Conservation (phyloP, 2,113 vertebrate species). For the Bufo bufo region DNA sequence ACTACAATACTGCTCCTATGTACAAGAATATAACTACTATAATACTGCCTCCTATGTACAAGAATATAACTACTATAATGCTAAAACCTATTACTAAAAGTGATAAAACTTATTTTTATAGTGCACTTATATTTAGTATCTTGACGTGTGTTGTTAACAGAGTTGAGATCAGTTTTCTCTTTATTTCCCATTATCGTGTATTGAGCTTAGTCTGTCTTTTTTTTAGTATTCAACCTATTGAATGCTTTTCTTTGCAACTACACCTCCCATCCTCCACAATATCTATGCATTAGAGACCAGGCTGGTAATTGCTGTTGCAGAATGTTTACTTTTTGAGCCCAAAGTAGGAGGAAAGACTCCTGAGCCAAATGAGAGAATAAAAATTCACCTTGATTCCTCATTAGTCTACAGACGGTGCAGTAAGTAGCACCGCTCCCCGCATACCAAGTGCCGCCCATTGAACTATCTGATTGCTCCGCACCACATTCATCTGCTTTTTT, state of each 20-base stretch:
- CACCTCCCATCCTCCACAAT: neutral
- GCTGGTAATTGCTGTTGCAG: neutral
- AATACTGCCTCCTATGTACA: too few relatives aligned
- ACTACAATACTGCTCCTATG: neutral
- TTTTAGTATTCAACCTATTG: neutral
- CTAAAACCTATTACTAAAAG: too few relatives aligned
- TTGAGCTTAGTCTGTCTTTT: neutral
- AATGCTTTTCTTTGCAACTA: neutral
- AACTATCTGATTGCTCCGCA: conserved; percentile 45
- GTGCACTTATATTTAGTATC: too few relatives aligned
- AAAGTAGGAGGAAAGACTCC: neutral
- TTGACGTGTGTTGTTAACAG: neutral
- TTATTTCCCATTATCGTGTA: neutral
- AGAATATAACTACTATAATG: too few relatives aligned
- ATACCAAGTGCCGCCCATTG: conserved; percentile 48
- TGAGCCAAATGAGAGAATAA: conserved; percentile 24
- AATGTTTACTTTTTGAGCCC: conserved; percentile 38
- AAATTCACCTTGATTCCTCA: conserved; percentile 51
- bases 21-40: neutral
- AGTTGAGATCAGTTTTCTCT: neutral
- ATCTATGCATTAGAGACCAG: neutral
- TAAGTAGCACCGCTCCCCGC: conserved; percentile 7
- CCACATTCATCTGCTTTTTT: conserved; percentile 46
- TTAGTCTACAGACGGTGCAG: conserved; percentile 47
- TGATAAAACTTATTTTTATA: too few relatives aligned